Evolutionary conservation across 2,888 invertebrate species (phyloP), one percentile per base, ranked within the genome.

Genomic region (Harpagoxenus sublaevis): DNA sequence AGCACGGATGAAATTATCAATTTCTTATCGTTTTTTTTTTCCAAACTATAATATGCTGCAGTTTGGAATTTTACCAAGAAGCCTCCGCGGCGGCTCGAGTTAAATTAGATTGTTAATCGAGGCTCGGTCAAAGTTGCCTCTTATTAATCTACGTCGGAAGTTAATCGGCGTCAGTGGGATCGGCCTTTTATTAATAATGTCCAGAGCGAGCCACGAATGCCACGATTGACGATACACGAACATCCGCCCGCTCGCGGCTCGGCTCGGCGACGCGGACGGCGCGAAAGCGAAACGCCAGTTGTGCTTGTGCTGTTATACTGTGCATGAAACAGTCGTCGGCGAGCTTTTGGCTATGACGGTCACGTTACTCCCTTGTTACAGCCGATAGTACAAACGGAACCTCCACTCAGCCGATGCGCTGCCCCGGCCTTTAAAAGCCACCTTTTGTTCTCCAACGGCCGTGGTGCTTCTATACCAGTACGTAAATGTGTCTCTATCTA

Each of bases 311-410:
- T 35, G 45, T 10, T 10, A 23, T 23, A 23, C 23, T 10, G 48
- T 48, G 15, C 48, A 15, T 6, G 45, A 18, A 4, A 6, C 78
- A 68, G 78, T 78, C 42, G n/a, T 68, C 31, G 55, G 31, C 35
- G 55, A 55, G 55, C 70, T 78, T 35, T 57, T 68, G 45, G 42
- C n/a, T 51, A 53, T 68, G 45, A 55, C 31, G 31, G 53, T 55
- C 31, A n/a, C 70, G 35, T 15, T 51, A 23, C 10, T 65, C 28
- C n/a, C 75, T 1, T n/a, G 31, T 35, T 35, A 45, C 39, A 28
- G 6, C 4, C 31, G 42, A 2, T n/a, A 65, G 10, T 5, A 31
- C 15, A 31, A 66, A 55, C 65, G 53, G n/a, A 42, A 66, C 15
- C 23, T 1, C 28, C 39, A 62, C 4, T 6, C 48, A n/a, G 42